A percentile compares a stretch with the other conserved stretches of the same genome.
phyloP scores from a whole-genome alignment of 1,140 invertebrate genomes.

The Solen grandis region DNA sequence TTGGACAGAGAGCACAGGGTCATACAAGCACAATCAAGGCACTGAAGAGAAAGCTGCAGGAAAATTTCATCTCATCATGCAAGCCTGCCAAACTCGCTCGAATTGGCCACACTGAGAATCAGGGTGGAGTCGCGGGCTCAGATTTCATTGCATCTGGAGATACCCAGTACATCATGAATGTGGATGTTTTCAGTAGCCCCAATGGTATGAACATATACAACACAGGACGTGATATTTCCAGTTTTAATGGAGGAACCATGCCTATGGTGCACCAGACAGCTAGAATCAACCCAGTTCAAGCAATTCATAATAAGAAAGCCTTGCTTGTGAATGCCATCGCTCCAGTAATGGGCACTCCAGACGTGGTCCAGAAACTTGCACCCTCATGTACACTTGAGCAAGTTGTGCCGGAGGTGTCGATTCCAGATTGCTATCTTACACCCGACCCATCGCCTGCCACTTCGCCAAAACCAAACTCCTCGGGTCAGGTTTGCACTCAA shows the following conservation, averaged over 20 bases:
- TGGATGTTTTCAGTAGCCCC: constrained; percentile 39
- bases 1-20: constrained; percentile 56
- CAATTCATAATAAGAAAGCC: constrained; percentile 49
- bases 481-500: constrained; percentile 31
- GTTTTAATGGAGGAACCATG: constrained; percentile 52
- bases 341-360: constrained; percentile 34
- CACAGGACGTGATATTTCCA: constrained; percentile 11
- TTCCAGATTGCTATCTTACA: constrained; percentile 75
- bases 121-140: constrained; percentile 10
- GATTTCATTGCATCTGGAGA: constrained; percentile 26
- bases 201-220: not conserved
- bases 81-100: constrained; percentile 71
- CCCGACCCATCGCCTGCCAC: constrained; percentile 75
- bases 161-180: constrained; percentile 44
- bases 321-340: constrained; percentile 5
- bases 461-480: constrained; percentile 68
- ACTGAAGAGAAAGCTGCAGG: constrained; percentile 75
- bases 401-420: constrained; percentile 71
- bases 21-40: constrained; percentile 72
- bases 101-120: constrained; percentile 32
- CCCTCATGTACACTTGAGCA: constrained; percentile 63
- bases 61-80: constrained; percentile 68
- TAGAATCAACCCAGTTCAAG: constrained; percentile 25
- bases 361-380: constrained; percentile 35
- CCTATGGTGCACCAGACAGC: constrained; percentile 55